phyloP scores from a whole-genome alignment of 2,797 vertebrate species.

The Sciurus carolinensis region DNA sequence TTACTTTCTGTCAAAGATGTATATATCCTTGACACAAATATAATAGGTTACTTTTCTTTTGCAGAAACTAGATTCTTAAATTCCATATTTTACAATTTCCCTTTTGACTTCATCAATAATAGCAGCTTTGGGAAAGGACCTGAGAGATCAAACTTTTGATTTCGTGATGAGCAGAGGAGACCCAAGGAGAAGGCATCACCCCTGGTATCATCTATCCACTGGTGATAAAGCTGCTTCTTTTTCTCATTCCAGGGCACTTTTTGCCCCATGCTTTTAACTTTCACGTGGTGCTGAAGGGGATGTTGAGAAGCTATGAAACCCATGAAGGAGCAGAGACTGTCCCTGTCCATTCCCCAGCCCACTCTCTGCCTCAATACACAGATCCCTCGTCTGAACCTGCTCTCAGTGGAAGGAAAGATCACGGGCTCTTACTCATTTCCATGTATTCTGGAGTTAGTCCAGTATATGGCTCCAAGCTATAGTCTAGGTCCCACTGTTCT shows the following conservation, averaged over 20 bases:
- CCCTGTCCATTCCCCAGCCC: background rate
- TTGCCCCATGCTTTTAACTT: background rate
- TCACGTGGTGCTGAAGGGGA: background rate
- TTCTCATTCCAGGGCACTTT: background rate
- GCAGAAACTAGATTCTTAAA: constrained; percentile 30
- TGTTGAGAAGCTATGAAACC: background rate
- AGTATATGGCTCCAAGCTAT: constrained; percentile 95
- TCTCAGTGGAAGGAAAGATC: background rate
- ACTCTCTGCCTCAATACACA: background rate
- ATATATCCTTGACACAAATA: background rate
- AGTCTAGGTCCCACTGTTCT: constrained; percentile 96
- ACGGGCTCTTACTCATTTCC: constrained; percentile 96
- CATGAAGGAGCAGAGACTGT: background rate
- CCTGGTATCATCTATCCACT: too few relatives aligned
- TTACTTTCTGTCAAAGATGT: background rate
- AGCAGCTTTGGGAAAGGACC: background rate
- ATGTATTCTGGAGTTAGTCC: constrained; percentile 98
- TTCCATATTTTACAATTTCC: background rate
- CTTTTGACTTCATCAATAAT: background rate
- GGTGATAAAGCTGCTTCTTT: background rate
- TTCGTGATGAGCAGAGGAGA: background rate
- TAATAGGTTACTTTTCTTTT: constrained; percentile 15
- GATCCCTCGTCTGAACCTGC: background rate
- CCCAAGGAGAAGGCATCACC: background rate
- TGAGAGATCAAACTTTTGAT: background rate